Evolutionary conservation across 2,888 invertebrate genomes (phyloP), one percentile per base, ranked within the genome.

Genomic region (Apodemia duryi): DNA sequence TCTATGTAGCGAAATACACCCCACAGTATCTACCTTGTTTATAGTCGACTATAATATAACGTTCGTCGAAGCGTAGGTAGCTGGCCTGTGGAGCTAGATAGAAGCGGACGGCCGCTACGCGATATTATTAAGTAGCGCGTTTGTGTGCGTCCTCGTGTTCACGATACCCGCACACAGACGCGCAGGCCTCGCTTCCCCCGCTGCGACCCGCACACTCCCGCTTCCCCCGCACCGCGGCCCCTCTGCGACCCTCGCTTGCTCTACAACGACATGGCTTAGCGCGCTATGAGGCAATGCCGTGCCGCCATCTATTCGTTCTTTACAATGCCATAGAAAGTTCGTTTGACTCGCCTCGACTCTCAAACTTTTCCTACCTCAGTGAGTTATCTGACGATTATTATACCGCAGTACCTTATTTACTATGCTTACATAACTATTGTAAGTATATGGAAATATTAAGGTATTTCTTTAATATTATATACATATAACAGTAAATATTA

Each of bases 281-380:
- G 82, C 77, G 79, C 81, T 83, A 84, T 90, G 90, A 86, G 83
- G 91, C 90, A 91, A 91, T 85, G 87, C 85, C 84, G 85, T 78
- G 83, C 86, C 87, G 86, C 84, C 88, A 85, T 85, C 88, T 86
- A 88, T 85, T 89, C 84, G 82, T 80, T 83, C 85, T 84, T 85
- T 82, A 88, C 91, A 91, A 91, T 91, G 91, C 89, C 91, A 89
- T 91, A 91, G 91, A 91, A 91, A 91, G 91, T 91, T 81, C 84
- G 85, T 82, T 84, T 82, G 85, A 84, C 85, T 88, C 88, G 86
- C 85, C 84, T 85, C 85, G 83, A 76, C 84, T 84, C 81, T 80
- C 81, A 80, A 88, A 90, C 88, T 88, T 90, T 89, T 90, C 87
- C 89, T 89, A 86, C 87, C 85, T 82, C 81, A 78, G 79, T 80